These are phyloP conservation scores for Rhea americana DNA, from an alignment of 2,113 vertebrate species.

Conservation along the genomic window DNA sequence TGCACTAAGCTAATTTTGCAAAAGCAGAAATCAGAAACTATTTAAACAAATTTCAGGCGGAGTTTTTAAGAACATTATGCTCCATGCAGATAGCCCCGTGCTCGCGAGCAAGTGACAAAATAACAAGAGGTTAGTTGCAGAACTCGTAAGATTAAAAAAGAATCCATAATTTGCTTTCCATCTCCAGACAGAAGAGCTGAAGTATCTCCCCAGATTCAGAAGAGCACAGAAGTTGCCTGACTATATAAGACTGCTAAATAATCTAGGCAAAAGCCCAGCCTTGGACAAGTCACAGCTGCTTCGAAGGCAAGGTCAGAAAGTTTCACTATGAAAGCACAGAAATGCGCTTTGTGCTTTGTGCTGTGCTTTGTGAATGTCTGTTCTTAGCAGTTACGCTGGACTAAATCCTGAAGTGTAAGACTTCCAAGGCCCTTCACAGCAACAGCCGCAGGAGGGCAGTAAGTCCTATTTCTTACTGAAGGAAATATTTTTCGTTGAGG, in stretches of 20 bases:
- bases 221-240: neutral
- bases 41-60: neutral
- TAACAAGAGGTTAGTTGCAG: neutral
- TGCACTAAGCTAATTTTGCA: neutral
- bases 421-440: neutral
- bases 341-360: no score
- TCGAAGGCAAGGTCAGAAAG: neutral
- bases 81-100: neutral
- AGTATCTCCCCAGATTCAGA: neutral
- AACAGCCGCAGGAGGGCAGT: neutral
- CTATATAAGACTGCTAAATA: neutral
- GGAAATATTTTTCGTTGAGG: neutral
- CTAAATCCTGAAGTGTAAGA: accelerated
- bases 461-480: neutral
- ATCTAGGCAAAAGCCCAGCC: neutral
- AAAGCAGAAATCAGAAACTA: neutral
- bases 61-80: neutral
- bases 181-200: neutral
- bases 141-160: neutral
- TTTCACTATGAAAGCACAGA: neutral
- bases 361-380: neutral
- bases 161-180: neutral
- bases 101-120: neutral
- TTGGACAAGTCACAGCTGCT: neutral
- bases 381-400: neutral